Percentiles rank a stretch among this genome's conserved stretches.
Evolutionary conservation across 2,797 vertebrate genomes (phyloP).

Genomic region (Hydrophis major): DNA sequence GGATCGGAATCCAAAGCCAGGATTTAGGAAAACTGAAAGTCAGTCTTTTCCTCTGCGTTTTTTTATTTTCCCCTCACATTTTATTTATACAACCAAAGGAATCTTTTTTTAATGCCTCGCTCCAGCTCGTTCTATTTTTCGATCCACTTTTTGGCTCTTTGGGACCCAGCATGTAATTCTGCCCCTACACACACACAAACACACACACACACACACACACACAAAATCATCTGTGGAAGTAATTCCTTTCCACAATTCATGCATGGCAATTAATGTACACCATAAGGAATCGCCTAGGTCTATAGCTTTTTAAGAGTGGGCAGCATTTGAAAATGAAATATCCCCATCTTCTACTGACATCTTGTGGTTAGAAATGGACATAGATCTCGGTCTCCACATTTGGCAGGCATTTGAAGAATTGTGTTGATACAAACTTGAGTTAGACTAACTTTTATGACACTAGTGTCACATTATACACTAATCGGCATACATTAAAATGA

Average conservation of each 20-base stretch:
- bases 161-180: neutral
- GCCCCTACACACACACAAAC: no score
- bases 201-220: no score
- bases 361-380: neutral
- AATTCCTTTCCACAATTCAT: neutral
- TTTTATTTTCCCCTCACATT: neutral
- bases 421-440: neutral
- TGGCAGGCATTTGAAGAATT: neutral
- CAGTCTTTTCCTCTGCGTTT: neutral
- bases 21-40: neutral
- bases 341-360: slow-evolving; percentile 6
- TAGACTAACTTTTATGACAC: no score
- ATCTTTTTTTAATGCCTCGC: neutral
- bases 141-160: neutral
- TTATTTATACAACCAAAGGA: neutral
- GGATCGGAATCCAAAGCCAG: neutral
- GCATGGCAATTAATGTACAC: neutral
- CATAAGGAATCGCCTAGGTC: no score
- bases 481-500: no score
- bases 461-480: no score
- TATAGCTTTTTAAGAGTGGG: neutral
- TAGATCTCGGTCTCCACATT: neutral
- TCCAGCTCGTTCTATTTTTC: neutral
- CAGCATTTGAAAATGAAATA: neutral
- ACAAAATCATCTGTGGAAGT: neutral